These are phyloP conservation scores for Philypnodon macrostomus DNA, from an alignment of 2,797 vertebrate species.

Conservation along the genomic window DNA sequence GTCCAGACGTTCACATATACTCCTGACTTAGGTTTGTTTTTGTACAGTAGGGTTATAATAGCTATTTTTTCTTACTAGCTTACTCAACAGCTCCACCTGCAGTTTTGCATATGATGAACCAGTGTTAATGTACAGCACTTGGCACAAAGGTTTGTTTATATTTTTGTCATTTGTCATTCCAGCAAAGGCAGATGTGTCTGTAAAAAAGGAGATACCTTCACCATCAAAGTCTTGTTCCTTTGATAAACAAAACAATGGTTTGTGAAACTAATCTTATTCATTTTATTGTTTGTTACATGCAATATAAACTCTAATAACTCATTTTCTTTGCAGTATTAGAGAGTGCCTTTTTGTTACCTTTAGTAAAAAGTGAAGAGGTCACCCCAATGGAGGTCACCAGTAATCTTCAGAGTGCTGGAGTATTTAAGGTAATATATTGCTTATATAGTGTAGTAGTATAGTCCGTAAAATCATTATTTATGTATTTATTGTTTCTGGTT, in stretches of 20 bases:
- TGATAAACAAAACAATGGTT: conserved; percentile 94
- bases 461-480: too few relatives aligned
- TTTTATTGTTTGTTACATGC: not conserved
- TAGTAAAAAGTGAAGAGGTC: conserved; percentile 92
- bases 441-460: conserved; percentile 3
- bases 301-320: too few relatives aligned
- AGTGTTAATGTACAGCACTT: too few relatives aligned
- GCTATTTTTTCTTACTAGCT: not conserved
- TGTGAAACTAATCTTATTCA: not conserved
- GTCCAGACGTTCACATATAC: conserved; percentile 95
- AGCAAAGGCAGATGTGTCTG: conserved; percentile 84
- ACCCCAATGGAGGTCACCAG: conserved; percentile 95
- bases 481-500: conserved; percentile 10
- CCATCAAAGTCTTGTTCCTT: conserved; percentile 90
- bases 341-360: conserved; percentile 84
- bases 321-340: conserved; percentile 77
- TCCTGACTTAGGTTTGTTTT: conserved; percentile 87
- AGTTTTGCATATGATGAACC: not conserved
- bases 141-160: not conserved
- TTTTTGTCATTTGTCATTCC: conserved; percentile 32
- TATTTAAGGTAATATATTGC: conserved; percentile 79
- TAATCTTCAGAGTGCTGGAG: conserved; percentile 79
- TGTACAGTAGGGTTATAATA: not conserved
- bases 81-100: conserved; percentile 30
- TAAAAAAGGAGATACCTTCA: conserved; percentile 92